A percentile compares a stretch with the other conserved stretches of the same genome.
phyloP scores from a whole-genome alignment of 1,140 invertebrate genomes.

The Euura saliciscinereae region DNA sequence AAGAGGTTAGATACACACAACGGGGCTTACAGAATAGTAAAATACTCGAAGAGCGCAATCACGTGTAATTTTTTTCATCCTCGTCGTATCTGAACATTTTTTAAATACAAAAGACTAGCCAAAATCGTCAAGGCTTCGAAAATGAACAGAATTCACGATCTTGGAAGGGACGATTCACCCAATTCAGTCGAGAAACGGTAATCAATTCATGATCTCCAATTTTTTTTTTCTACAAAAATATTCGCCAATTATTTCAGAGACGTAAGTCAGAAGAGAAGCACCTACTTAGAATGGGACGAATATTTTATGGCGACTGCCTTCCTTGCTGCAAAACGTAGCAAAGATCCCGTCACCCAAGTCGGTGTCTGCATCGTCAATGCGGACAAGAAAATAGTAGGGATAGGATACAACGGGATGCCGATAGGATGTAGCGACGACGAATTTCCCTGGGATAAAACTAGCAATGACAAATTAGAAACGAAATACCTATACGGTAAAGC shows the following conservation, averaged over 20 bases:
- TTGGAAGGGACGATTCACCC: background rate
- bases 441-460: slow-evolving; percentile 84
- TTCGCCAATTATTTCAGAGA: slow-evolving; percentile 41
- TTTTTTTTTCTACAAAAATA: background rate
- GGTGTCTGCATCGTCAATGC: slow-evolving; percentile 91
- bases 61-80: too few relatives aligned
- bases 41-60: too few relatives aligned
- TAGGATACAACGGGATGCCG: slow-evolving; percentile 98
- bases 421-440: slow-evolving; percentile 84
- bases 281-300: slow-evolving; percentile 74
- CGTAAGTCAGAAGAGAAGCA: slow-evolving; percentile 54
- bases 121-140: background rate
- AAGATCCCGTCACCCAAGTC: slow-evolving; percentile 92
- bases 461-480: slow-evolving; percentile 65
- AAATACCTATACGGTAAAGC: slow-evolving; percentile 85
- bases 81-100: too few relatives aligned
- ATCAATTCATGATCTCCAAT: background rate
- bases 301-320: slow-evolving; percentile 93
- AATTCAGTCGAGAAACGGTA: background rate
- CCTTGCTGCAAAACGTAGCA: slow-evolving; percentile 86
- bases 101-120: too few relatives aligned
- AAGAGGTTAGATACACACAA: too few relatives aligned
- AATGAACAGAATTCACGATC: background rate
- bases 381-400: slow-evolving; percentile 88
- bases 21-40: too few relatives aligned